Evolutionary conservation across 2,113 vertebrate genomes (phyloP).

Genomic region (Cryptomyrus ogoouensis): DNA sequence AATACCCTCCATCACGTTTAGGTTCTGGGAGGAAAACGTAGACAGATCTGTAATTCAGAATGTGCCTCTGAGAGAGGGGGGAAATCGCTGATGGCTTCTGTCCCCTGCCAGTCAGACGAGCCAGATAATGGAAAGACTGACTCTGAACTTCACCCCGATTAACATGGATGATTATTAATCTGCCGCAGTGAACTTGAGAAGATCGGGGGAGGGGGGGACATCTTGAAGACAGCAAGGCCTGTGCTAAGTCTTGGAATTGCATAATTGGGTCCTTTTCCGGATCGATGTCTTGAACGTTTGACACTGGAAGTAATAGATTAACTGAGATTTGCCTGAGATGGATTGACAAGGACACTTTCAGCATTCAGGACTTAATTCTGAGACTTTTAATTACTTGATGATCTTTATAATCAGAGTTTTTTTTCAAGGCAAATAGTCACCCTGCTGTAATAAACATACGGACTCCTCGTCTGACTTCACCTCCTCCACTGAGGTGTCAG

Average conservation of each 20-base stretch:
- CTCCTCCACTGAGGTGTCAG: neutral
- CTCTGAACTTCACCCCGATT: constrained; percentile 61
- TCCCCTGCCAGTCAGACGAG: constrained; percentile 47
- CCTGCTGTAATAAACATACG: neutral
- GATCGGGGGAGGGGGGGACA: constrained; percentile 18
- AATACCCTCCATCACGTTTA: neutral
- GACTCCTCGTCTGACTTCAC: neutral
- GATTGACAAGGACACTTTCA: neutral
- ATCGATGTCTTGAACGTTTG: constrained; percentile 48
- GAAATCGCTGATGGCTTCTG: constrained; percentile 47
- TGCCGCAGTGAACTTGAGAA: constrained; percentile 44
- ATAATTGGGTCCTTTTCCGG: constrained; percentile 43
- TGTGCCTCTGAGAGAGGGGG: constrained; percentile 39
- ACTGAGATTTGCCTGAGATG: neutral
- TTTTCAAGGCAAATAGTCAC: neutral
- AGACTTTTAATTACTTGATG: constrained; percentile 14
- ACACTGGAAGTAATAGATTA: constrained; percentile 37
- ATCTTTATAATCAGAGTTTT: neutral
- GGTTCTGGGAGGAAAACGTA: neutral
- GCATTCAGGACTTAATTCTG: neutral
- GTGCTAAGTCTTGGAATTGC: constrained; percentile 42
- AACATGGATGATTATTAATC: constrained; percentile 62
- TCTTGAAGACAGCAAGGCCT: constrained; percentile 36
- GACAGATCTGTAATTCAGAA: neutral
- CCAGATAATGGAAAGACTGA: constrained; percentile 52